Evolutionary conservation across 2,797 vertebrate species (phyloP).

Genomic region (Takifugu ocellatus): DNA sequence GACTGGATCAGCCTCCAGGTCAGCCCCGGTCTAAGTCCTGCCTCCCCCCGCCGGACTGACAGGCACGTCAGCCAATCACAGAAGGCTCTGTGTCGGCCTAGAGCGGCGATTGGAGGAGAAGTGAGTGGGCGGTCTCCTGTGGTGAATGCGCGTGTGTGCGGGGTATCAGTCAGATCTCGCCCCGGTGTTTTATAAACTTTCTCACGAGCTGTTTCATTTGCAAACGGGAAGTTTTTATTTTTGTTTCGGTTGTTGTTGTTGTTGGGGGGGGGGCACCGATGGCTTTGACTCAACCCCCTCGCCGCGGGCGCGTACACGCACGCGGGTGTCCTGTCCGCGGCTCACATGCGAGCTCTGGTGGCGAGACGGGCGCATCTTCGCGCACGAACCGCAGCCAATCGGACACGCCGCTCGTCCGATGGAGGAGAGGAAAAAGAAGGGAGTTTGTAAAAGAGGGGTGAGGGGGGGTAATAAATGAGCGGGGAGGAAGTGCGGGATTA

Average conservation of each 20-base stretch:
- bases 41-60: conserved; percentile 24
- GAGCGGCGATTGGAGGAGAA: conserved; percentile 22
- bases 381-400: conserved; percentile 11
- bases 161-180: conserved; percentile 43
- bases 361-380: conserved; percentile 22
- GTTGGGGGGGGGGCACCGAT: background rate
- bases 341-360: conserved; percentile 65
- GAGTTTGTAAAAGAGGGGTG: too few species aligned
- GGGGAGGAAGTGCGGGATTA: background rate
- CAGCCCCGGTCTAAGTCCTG: conserved; percentile 32
- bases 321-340: conserved; percentile 13
- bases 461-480: too few species aligned
- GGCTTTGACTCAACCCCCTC: background rate
- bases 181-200: conserved; percentile 62
- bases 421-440: background rate
- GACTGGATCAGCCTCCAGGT: conserved; percentile 50
- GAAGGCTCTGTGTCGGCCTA: background rate
- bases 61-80: conserved; percentile 22
- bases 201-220: conserved; percentile 56
- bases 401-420: too few species aligned
- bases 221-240: conserved; percentile 60
- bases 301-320: background rate
- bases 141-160: conserved; percentile 11
- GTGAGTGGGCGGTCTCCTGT: conserved; percentile 8
- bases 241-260: conserved; percentile 16